Percentiles rank a stretch among this genome's conserved stretches.
phyloP scores from a whole-genome alignment of 1,140 invertebrate genomes.

The Drosophila truncata region DNA sequence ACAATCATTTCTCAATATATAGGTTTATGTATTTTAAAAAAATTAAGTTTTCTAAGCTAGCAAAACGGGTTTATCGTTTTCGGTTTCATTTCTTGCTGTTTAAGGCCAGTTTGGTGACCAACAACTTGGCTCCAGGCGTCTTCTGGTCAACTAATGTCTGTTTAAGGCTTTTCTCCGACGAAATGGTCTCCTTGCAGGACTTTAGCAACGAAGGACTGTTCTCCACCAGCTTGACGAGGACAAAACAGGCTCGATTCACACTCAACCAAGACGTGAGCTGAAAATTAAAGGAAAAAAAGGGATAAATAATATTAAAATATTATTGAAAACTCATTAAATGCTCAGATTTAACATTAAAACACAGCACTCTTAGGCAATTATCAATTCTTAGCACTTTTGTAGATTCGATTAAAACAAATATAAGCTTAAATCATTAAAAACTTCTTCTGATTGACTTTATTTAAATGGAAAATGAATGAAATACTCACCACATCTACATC shows the following conservation, averaged over 20 bases:
- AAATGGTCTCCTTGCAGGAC: conserved; percentile 13
- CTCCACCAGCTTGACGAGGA: conserved; percentile 87
- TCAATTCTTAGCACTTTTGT: conserved; percentile 1
- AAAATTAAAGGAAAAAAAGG: conserved; percentile 4
- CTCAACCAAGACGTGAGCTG: conserved; percentile 86
- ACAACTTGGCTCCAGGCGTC: conserved; percentile 86
- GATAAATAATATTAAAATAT: background rate
- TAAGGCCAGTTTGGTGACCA: conserved; percentile 85
- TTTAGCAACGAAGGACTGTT: conserved; percentile 69
- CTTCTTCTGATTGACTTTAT: background rate
- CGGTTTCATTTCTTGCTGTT: conserved; percentile 14
- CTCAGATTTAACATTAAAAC: conserved; percentile 3
- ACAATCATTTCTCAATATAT: conserved; percentile 41
- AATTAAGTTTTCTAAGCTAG: conserved; percentile 25
- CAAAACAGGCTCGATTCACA: conserved; percentile 88
- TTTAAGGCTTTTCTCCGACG: conserved; percentile 34
- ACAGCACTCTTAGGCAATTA: background rate
- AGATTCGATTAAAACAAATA: background rate
- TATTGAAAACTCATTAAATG: conserved; percentile 5
- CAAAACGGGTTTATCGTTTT: conserved; percentile 9
- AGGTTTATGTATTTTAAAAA: conserved; percentile 42
- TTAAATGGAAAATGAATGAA: background rate
- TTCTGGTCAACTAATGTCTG: conserved; percentile 84
- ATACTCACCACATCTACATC: conserved; percentile 62
- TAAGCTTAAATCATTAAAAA: background rate